Evolutionary conservation across 2,797 vertebrate genomes (phyloP).

Genomic region (Syngnathus acus): DNA sequence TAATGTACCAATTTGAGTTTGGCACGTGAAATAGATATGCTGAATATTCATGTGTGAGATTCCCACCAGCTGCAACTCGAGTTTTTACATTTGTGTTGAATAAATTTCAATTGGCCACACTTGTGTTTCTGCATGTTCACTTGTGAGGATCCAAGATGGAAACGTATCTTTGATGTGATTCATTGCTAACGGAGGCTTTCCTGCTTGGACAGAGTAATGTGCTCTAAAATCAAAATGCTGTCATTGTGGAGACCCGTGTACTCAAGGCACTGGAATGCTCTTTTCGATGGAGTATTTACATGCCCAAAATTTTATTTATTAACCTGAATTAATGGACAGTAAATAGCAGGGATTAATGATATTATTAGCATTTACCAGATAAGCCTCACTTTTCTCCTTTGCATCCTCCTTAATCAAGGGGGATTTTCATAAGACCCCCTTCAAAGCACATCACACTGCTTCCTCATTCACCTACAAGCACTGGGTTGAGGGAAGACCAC

Average conservation of each 20-base stretch:
- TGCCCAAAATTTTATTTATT: neutral
- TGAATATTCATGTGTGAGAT: neutral
- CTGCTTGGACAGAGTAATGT: neutral
- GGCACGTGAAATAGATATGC: too few relatives aligned
- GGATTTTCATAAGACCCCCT: neutral
- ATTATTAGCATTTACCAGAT: too few relatives aligned
- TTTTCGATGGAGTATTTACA: neutral
- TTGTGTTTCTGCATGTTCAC: neutral
- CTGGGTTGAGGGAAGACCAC: too few relatives aligned
- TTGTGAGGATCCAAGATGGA: neutral
- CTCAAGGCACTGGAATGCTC: neutral
- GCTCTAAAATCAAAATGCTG: neutral
- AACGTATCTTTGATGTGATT: neutral
- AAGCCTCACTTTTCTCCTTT: neutral
- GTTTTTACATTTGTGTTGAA: neutral
- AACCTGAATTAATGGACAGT: neutral
- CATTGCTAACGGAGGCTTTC: neutral
- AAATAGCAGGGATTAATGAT: neutral
- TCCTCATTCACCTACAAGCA: neutral
- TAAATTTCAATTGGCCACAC: neutral
- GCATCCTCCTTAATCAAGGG: too few relatives aligned
- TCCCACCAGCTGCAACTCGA: neutral
- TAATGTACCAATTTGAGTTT: too few relatives aligned
- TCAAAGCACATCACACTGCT: neutral
- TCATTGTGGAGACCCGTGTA: neutral